Conservation (phyloP, 2,888 invertebrate species). For the Venusia cambrica region DNA sequence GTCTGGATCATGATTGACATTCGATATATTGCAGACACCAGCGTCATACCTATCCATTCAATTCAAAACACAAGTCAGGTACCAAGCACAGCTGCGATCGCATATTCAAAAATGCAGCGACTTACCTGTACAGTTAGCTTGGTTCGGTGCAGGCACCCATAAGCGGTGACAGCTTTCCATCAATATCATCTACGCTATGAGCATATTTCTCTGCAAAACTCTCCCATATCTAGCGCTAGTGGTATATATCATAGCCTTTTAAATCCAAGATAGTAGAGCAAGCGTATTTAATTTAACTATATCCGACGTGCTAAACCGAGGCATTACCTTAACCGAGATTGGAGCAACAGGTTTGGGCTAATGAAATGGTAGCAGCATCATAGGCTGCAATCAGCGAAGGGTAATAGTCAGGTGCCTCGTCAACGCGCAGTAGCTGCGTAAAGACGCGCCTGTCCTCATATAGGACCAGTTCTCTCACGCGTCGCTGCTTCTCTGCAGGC, state of each 20-base stretch:
- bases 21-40: constrained; percentile 27
- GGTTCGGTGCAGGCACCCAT: constrained; percentile 19
- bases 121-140: constrained; percentile 23
- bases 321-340: constrained; percentile 27
- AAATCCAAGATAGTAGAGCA: constrained; percentile 11
- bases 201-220: constrained; percentile 15
- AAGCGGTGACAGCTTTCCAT: constrained; percentile 16
- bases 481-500: constrained; percentile 33
- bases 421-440: constrained; percentile 29
- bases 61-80: constrained; percentile 25
- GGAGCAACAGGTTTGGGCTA: constrained; percentile 36
- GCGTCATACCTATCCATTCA: constrained; percentile 27
- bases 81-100: constrained; percentile 18
- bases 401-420: constrained; percentile 44
- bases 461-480: constrained; percentile 48
- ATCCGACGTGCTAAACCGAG: constrained; percentile 22
- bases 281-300: constrained; percentile 14
- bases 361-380: constrained; percentile 42
- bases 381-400: constrained; percentile 43
- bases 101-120: constrained; percentile 23
- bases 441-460: constrained; percentile 30
- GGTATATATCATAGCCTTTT: constrained; percentile 7
- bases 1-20: constrained; percentile 32
- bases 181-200: constrained; percentile 19
- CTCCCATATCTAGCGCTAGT: constrained; percentile 6